These are phyloP conservation scores for Trichonephila clavipes DNA, from an alignment of 1,140 invertebrate genomes.

Conservation along the genomic window DNA sequence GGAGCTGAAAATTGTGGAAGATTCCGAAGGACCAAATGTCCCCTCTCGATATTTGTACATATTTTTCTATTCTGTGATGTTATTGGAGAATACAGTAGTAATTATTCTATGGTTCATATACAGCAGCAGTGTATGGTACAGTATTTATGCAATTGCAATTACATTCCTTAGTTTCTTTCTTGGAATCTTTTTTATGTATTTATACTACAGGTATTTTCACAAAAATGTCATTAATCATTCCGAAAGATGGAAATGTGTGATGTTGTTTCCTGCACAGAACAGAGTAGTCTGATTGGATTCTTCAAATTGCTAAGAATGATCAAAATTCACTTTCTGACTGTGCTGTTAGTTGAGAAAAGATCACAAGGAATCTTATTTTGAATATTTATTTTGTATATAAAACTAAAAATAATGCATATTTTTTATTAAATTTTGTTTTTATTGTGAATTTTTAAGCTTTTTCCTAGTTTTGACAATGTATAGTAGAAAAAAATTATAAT, in stretches of 20 bases:
- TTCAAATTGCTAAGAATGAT: not conserved
- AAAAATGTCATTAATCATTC: conserved; percentile 51
- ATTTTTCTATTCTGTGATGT: conserved; percentile 72
- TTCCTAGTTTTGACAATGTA: not conserved
- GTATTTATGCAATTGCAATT: conserved; percentile 34
- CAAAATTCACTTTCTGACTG: not conserved
- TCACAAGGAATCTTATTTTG: not conserved
- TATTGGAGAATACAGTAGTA: conserved; percentile 64
- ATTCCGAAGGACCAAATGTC: conserved; percentile 48
- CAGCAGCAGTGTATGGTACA: conserved; percentile 42
- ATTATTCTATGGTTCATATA: conserved; percentile 65
- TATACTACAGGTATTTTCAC: conserved; percentile 68
- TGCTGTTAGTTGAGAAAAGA: not conserved
- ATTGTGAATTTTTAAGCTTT: not conserved
- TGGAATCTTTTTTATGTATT: conserved; percentile 51
- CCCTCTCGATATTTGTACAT: conserved; percentile 61
- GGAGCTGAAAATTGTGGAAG: conserved; percentile 55
- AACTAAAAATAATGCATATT: not conserved
- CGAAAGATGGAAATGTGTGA: conserved; percentile 50
- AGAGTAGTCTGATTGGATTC: conserved; percentile 20
- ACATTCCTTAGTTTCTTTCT: conserved; percentile 51
- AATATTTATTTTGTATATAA: not conserved
- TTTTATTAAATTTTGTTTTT: not conserved
- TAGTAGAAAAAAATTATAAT: no score
- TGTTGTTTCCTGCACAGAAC: conserved; percentile 58